These are phyloP conservation scores for Setipinna tenuifilis DNA, from an alignment of 2,797 vertebrate species.

Conservation along the genomic window DNA sequence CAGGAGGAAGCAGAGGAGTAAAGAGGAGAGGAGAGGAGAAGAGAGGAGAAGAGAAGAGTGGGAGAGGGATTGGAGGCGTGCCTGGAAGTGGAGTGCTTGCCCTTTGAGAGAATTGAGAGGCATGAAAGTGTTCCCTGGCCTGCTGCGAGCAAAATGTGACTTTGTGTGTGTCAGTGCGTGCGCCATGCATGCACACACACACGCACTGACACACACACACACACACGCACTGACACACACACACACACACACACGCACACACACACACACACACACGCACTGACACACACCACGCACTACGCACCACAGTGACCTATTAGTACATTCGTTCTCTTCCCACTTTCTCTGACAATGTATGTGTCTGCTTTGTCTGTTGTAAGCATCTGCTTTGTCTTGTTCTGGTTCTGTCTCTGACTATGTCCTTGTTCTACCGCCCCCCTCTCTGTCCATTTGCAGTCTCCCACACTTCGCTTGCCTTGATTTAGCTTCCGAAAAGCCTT, in stretches of 20 bases:
- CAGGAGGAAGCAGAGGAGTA: too few relatives aligned
- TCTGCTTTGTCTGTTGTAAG: too few relatives aligned
- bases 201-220: too few relatives aligned
- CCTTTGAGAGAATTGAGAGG: conserved; percentile 41
- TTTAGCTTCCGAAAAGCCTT: not conserved
- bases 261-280: conserved; percentile 14
- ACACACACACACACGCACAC: conserved; percentile 8
- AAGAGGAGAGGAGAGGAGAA: not conserved
- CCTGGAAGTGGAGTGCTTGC: conserved; percentile 37
- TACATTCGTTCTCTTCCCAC: not conserved
- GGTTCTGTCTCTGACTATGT: not conserved
- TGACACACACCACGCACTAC: not conserved
- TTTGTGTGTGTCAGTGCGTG: too few relatives aligned
- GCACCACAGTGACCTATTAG: not conserved
- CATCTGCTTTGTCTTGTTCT: not conserved
- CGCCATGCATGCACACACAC: too few relatives aligned
- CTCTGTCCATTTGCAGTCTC: not conserved
- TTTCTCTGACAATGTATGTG: not conserved
- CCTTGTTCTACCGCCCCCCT: not conserved
- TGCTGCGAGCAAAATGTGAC: not conserved
- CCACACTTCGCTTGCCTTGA: not conserved
- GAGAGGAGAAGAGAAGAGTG: not conserved
- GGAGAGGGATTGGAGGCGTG: conserved; percentile 20
- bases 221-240: too few relatives aligned
- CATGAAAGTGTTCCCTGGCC: conserved; percentile 27